Evolutionary conservation across 2,888 invertebrate genomes (phyloP).

Genomic region (Adineta ricciae): DNA sequence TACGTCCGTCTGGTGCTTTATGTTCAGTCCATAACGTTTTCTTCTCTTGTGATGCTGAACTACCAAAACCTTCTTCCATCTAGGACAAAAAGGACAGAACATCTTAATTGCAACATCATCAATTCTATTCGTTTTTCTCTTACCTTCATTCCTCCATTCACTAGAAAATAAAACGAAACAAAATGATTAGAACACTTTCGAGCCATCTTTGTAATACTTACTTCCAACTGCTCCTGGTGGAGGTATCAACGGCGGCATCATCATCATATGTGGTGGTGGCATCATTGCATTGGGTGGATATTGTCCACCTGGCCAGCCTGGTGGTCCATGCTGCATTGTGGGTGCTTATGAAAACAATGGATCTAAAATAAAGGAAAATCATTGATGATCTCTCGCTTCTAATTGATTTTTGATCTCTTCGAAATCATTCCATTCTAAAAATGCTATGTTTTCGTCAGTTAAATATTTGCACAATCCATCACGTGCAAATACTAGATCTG

Average conservation of each 20-base stretch:
- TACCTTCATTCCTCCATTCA: neutral
- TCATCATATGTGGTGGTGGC: neutral
- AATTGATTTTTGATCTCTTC: neutral
- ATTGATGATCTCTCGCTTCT: no score
- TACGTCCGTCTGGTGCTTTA: slow-evolving; percentile 61
- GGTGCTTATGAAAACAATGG: no score
- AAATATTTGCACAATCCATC: neutral
- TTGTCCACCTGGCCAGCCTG: neutral
- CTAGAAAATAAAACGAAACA: neutral
- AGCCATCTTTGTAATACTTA: neutral
- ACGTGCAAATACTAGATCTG: neutral
- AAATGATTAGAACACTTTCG: neutral
- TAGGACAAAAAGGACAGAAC: neutral
- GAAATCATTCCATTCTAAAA: neutral
- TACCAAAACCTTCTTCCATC: neutral
- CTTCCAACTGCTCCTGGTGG: neutral
- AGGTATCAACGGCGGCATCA: neutral
- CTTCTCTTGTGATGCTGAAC: neutral
- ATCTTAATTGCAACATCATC: no score
- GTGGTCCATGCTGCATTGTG: neutral
- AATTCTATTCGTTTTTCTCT: neutral
- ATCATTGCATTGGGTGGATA: neutral
- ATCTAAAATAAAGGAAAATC: no score
- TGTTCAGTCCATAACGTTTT: slow-evolving; percentile 28
- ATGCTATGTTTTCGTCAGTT: neutral